Percentiles rank a stretch among this genome's conserved stretches.
Evolutionary conservation across 92 coral and sea anemone genomes (phyloP).

Genomic region (Heliopora coerulea): DNA sequence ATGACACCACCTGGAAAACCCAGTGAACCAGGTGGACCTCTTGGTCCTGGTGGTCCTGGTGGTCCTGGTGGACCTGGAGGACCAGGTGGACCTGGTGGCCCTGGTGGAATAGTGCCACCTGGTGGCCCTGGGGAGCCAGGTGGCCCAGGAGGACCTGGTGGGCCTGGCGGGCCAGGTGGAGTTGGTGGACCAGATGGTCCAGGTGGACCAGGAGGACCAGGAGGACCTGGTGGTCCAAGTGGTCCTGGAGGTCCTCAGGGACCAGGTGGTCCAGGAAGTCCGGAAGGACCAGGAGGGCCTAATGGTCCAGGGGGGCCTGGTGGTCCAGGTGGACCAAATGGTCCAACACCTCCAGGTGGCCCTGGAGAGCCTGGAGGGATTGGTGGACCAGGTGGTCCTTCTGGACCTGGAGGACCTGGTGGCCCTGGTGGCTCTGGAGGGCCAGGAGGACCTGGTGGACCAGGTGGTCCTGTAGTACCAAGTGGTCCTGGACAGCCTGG

Average conservation of each 20-base stretch:
- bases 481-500: conserved; percentile 82
- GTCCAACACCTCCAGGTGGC: conserved; percentile 54
- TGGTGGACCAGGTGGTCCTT: conserved; percentile 70
- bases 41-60: conserved; percentile 73
- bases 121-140: conserved; percentile 24
- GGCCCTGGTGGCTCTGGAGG: conserved; percentile 61
- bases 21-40: conserved; percentile 66
- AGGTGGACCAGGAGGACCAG: conserved; percentile 17
- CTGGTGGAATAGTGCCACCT: conserved; percentile 9
- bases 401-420: conserved; percentile 68
- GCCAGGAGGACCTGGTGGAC: conserved; percentile 47
- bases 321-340: conserved; percentile 76
- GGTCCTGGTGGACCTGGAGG: conserved; percentile 76
- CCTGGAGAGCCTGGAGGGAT: conserved; percentile 60
- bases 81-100: conserved; percentile 28
- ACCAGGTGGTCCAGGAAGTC: conserved; percentile 70
- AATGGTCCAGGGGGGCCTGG: conserved; percentile 62
- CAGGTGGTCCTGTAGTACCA: conserved; percentile 71
- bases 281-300: conserved; percentile 58
- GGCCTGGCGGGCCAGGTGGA: conserved; percentile 25
- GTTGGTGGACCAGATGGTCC: conserved; percentile 66
- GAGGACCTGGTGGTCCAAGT: conserved; percentile 57
- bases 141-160: conserved; percentile 27
- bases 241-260: conserved; percentile 70
- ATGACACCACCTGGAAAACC: conserved; percentile 66